A percentile compares a stretch with the other conserved stretches of the same genome.
These are phyloP conservation scores for Fragum sueziense DNA, from an alignment of 2,888 invertebrate species.

Conservation along the genomic window DNA sequence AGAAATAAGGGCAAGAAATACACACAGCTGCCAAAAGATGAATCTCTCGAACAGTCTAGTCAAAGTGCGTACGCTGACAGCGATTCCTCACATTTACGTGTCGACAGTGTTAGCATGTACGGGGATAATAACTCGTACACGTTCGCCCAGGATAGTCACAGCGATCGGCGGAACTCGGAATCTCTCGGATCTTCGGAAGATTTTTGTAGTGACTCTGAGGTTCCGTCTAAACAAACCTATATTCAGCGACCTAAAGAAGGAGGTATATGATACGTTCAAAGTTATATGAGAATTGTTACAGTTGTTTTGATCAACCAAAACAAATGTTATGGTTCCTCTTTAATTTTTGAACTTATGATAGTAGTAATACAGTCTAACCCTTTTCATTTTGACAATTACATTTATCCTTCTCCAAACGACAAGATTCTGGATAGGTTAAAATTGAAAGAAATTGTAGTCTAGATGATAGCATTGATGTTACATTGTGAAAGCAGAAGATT, in stretches of 20 bases:
- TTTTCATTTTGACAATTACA: too few species aligned
- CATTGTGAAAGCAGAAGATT: too few species aligned
- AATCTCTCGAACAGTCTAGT: constrained; percentile 67
- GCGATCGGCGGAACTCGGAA: constrained; percentile 67
- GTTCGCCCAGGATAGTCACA: constrained; percentile 61
- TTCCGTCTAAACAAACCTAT: constrained; percentile 70
- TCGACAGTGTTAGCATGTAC: constrained; percentile 61
- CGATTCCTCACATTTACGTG: constrained; percentile 49
- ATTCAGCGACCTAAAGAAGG: constrained; percentile 75
- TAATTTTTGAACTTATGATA: too few species aligned
- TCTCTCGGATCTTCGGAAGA: constrained; percentile 73
- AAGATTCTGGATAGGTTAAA: too few species aligned
- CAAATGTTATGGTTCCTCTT: too few species aligned
- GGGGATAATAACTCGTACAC: constrained; percentile 59
- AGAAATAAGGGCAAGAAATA: constrained; percentile 78
- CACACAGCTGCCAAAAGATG: constrained; percentile 76
- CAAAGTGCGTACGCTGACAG: constrained; percentile 37
- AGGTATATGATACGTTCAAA: constrained; percentile 55
- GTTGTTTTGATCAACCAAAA: too few species aligned
- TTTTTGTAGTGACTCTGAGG: constrained; percentile 74
- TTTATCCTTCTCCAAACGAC: too few species aligned
- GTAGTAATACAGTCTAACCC: too few species aligned
- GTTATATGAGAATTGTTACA: too few species aligned
- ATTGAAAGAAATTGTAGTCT: too few species aligned
- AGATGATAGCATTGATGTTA: too few species aligned